Evolutionary conservation across 2,888 invertebrate genomes (phyloP).

Genomic region (Phorcus lineatus): DNA sequence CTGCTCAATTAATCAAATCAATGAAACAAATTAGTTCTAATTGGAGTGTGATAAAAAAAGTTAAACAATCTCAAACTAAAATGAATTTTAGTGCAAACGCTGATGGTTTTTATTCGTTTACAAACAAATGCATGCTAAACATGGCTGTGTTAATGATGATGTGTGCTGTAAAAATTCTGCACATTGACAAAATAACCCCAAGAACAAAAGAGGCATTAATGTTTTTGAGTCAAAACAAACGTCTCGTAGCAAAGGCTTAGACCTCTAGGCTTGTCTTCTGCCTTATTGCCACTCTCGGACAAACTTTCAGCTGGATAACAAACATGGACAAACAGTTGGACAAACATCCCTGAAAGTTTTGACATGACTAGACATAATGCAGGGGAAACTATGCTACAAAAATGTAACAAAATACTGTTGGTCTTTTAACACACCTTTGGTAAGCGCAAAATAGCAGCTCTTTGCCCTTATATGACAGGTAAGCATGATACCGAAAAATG

Average conservation of each 20-base stretch:
- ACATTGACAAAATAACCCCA: background rate
- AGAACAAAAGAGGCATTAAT: conserved; percentile 10
- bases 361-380: background rate
- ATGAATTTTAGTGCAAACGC: too few relatives aligned
- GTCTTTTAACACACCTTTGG: conserved; percentile 1
- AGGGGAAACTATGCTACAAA: background rate
- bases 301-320: background rate
- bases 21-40: too few relatives aligned
- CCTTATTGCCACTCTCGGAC: background rate
- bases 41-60: too few relatives aligned
- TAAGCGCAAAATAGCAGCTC: background rate
- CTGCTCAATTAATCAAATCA: too few relatives aligned
- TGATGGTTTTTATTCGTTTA: too few relatives aligned
- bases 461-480: background rate
- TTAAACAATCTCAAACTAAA: too few relatives aligned
- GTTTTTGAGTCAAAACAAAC: background rate
- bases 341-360: background rate
- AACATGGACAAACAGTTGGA: background rate
- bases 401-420: background rate
- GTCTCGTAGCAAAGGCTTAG: background rate
- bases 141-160: background rate
- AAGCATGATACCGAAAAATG: background rate
- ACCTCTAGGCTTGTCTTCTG: background rate
- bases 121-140: too few relatives aligned
- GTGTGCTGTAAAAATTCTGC: background rate